Conservation (phyloP, 1,140 invertebrate species). For the Drosophila quadrilineata region DNA sequence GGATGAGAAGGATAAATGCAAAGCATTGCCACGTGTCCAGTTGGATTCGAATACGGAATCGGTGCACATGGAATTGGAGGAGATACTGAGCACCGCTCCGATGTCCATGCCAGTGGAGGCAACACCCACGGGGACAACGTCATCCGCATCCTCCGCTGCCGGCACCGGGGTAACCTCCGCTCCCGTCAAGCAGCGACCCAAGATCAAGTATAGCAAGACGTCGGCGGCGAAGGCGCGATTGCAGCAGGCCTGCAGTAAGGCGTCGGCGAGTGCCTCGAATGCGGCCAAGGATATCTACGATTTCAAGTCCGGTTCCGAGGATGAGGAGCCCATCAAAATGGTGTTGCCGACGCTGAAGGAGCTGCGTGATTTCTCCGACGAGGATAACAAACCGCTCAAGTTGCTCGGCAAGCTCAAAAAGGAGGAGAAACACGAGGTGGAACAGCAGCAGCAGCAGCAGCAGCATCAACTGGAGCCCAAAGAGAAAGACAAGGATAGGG, state of each 20-base stretch:
- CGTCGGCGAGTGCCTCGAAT: conserved; percentile 4
- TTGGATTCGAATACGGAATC: conserved; percentile 68
- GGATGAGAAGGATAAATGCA: neutral
- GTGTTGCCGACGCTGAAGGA: conserved; percentile 70
- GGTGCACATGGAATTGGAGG: conserved; percentile 76
- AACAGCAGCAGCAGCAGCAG: neutral
- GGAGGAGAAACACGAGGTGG: neutral
- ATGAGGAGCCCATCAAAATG: conserved; percentile 79
- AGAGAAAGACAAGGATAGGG: conserved; percentile 12
- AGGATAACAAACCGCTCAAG: conserved; percentile 70
- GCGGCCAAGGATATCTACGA: conserved; percentile 72
- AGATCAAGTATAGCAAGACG: conserved; percentile 64
- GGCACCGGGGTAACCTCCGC: too few species aligned
- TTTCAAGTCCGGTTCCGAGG: conserved; percentile 76
- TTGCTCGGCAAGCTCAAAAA: conserved; percentile 28
- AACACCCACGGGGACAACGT: conserved; percentile 10
- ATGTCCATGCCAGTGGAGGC: conserved; percentile 6
- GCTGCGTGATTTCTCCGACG: conserved; percentile 72
- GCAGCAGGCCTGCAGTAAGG: conserved; percentile 35
- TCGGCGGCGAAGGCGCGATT: conserved; percentile 54
- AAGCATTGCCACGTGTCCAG: neutral
- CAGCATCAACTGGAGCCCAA: too few species aligned
- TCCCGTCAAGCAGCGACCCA: conserved; percentile 53
- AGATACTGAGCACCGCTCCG: conserved; percentile 46
- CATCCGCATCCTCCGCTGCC: neutral